Conservation (phyloP, 2,113 vertebrate species). For the Hippoglossus stenolepis region DNA sequence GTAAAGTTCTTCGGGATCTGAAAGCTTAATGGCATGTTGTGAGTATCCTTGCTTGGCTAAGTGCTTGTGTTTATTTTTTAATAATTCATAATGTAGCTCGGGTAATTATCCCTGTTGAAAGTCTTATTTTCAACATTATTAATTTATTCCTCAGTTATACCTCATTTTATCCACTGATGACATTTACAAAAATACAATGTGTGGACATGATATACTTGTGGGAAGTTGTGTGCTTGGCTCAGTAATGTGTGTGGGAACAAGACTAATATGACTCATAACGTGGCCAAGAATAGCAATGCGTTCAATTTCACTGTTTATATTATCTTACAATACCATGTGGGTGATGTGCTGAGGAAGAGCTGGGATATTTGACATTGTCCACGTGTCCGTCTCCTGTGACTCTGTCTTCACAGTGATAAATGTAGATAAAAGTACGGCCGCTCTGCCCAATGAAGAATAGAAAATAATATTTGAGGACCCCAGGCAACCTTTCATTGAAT, state of each 20-base stretch:
- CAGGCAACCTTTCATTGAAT: background rate
- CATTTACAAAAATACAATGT: too few species aligned
- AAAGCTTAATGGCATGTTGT: slow-evolving; percentile 32
- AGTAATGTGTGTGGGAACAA: too few species aligned
- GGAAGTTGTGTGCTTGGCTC: too few species aligned
- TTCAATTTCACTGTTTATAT: background rate
- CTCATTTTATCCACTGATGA: too few species aligned
- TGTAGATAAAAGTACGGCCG: background rate
- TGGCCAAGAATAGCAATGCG: background rate
- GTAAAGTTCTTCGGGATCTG: slow-evolving; percentile 10
- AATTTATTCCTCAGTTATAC: too few species aligned
- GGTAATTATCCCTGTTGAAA: background rate
- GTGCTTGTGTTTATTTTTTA: background rate
- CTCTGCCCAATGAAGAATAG: background rate
- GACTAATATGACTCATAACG: background rate
- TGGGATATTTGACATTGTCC: too few species aligned
- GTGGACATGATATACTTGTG: too few species aligned
- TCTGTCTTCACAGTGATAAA: background rate
- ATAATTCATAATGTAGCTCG: background rate
- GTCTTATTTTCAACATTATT: too few species aligned
- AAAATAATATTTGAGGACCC: background rate
- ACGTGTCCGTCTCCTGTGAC: background rate
- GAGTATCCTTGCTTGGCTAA: slow-evolving; percentile 28
- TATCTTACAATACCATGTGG: background rate
- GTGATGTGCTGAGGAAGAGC: too few species aligned